Base-by-base conservation (phyloP, 2,888 invertebrate species). In the Nasonia oneida region DNA sequence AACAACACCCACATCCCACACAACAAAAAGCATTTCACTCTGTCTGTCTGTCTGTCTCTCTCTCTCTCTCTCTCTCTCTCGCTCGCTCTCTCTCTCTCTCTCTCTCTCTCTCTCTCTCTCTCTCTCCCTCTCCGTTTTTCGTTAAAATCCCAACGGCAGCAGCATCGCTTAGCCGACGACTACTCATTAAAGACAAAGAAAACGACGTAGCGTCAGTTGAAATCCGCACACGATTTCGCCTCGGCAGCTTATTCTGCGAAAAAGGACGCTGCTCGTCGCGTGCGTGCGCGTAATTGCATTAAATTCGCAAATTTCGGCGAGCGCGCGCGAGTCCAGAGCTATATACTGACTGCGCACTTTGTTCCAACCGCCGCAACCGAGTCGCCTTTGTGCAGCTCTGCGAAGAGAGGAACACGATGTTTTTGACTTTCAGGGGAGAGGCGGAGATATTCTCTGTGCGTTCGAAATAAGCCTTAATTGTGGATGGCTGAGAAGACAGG, bases 261-360 rank as follows among this genome's bases (percentile, higher is more conserved):
- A 74, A 74, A 47, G 50, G 50, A 6, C 47, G 29, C 50, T 12
- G 29, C 3, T n/a, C 67, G 64, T 75, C 75, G 75, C 81, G 70
- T 73, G 86, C 76, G 84, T 77, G 88, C 88, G 86, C 87, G 87
- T 88, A 89, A 89, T 89, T 71, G 78, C 83, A 83, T 83, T 83
- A 83, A 73, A 89, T 87, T 88, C 87, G 86, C 87, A 78, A 89
- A 88, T 89, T 87, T 87, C 85, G 76, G 77, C 67, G 64, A 77
- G 71, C 78, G 80, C 39, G 37, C 29, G 50, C 23, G 47, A 71
- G 47, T 53, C 23, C 50, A 10, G 8, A 0, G 10, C 23, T 23
- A n/a, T 61, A 23, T 61, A 23, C 39, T 57, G 57, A 70, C 81
- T 81, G 73, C 29, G 70, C 81, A 81, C 50, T 81, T 75, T 75